Evolutionary conservation across 2,797 vertebrate species (phyloP).

Genomic region (Mareca strepera): DNA sequence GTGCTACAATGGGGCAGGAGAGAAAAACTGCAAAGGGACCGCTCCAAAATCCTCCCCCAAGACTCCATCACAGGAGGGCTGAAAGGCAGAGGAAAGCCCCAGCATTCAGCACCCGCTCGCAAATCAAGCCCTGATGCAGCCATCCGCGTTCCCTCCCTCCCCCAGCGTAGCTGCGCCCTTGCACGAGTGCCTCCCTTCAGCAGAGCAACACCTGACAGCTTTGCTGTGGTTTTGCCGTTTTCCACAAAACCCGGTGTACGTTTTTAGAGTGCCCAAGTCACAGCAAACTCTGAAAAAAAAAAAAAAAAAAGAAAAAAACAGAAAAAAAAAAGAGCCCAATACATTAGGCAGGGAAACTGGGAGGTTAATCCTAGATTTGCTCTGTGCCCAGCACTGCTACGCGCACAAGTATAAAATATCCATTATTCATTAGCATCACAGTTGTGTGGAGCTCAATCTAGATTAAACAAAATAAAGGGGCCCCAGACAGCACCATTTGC

Average conservation of each 20-base stretch:
- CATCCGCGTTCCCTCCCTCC: neutral
- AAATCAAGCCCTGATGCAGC: constrained; percentile 1
- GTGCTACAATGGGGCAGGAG: neutral
- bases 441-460: constrained; percentile 78
- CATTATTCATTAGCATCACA: constrained; percentile 80
- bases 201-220: neutral
- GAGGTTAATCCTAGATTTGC: constrained; percentile 78
- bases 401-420: constrained; percentile 72
- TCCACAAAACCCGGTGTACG: neutral
- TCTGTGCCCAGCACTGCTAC: constrained; percentile 66
- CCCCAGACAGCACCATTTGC: constrained; percentile 76
- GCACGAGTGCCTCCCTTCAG: neutral
- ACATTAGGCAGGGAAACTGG: constrained; percentile 47
- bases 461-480: constrained; percentile 83
- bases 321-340: constrained; percentile 45
- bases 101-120: neutral
- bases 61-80: neutral
- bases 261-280: constrained; percentile 48
- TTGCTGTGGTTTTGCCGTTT: neutral
- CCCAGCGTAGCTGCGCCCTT: neutral
- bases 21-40: neutral
- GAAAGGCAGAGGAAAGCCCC: neutral
- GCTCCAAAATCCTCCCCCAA: neutral
- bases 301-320: constrained; percentile 38
- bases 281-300: constrained; percentile 39